Base-by-base conservation (phyloP, 1,140 invertebrate genomes). In the Telenomus remus region DNA sequence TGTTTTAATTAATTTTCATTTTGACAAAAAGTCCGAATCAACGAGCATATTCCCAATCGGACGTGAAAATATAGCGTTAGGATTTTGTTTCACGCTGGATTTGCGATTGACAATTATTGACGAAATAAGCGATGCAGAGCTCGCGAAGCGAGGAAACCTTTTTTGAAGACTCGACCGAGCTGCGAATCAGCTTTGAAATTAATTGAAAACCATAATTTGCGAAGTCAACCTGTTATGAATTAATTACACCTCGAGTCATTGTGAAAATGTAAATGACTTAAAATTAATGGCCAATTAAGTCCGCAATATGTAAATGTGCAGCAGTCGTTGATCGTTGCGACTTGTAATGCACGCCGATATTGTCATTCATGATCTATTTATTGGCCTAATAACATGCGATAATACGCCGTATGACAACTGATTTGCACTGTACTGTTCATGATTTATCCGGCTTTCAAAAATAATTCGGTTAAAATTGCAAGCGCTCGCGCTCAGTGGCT, bases 251-350 rank as follows among this genome's bases (percentile, higher is more conserved):
- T n/a, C 15, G 47, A 57, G 57, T 78, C 63, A 61, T 55, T 43
- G 59, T 19, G 64, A 55, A 68, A 72, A 78, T 78, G 76, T 70
- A 78, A 78, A 78, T 78, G 33, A 70, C 69, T 73, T 59, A 56
- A 71, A 78, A 78, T 71, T 71, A 65, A 78, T 78, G 76, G 57
- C 39, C 70, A 70, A 73, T 78, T 78, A 78, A 72, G 69, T 77
- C 60, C 49, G 55, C 59, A 73, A 63, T 73, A 77, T 72, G 69
- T 77, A 77, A 77, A 77, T 78, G 73, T 44, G 60, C 61, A 14
- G 51, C 12, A 66, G 66, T 50, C 48, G 60, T 61, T 66, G 69
- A 69, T 78, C 55, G 44, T 13, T 14, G 1, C 39, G 39, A 56
- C 60, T 78, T 74, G 76, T 74, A 71, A 70, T 55, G 76, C 51